These are phyloP conservation scores for Psix sp. DNA, from an alignment of 1,140 invertebrate species.

Conservation along the genomic window DNA sequence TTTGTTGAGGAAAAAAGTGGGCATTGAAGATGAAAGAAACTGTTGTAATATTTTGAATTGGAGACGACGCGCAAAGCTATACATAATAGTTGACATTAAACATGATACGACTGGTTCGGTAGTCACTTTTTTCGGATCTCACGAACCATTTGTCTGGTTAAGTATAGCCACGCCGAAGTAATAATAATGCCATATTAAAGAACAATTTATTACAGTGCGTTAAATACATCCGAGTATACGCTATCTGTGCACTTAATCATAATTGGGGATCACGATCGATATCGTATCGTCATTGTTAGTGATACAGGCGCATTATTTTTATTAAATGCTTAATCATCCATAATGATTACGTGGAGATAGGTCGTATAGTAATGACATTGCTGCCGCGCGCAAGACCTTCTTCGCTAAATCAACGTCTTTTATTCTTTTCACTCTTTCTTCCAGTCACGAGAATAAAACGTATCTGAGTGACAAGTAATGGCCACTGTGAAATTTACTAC, in stretches of 20 bases:
- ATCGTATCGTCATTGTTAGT: conserved; percentile 48
- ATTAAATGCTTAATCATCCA: conserved; percentile 56
- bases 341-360: conserved; percentile 47
- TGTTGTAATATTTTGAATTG: no score
- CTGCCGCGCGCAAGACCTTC: conserved; percentile 8
- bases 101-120: neutral
- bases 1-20: no score
- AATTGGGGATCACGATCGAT: conserved; percentile 52
- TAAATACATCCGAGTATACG: conserved; percentile 26
- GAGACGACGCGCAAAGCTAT: no score
- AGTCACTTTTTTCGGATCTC: neutral
- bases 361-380: conserved; percentile 18
- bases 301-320: conserved; percentile 53
- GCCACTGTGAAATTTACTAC: conserved; percentile 66
- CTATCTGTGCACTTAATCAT: conserved; percentile 48
- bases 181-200: conserved; percentile 26
- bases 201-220: conserved; percentile 41
- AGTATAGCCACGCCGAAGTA: conserved; percentile 1
- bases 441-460: conserved; percentile 24
- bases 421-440: conserved; percentile 4
- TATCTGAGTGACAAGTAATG: conserved; percentile 66
- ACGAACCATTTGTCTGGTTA: conserved; percentile 7
- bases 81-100: no score
- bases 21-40: no score
- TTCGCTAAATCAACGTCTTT: conserved; percentile 6